These are phyloP conservation scores for Meandrina meandrites DNA, from an alignment of 92 coral and sea anemone genomes.

Conservation along the genomic window DNA sequence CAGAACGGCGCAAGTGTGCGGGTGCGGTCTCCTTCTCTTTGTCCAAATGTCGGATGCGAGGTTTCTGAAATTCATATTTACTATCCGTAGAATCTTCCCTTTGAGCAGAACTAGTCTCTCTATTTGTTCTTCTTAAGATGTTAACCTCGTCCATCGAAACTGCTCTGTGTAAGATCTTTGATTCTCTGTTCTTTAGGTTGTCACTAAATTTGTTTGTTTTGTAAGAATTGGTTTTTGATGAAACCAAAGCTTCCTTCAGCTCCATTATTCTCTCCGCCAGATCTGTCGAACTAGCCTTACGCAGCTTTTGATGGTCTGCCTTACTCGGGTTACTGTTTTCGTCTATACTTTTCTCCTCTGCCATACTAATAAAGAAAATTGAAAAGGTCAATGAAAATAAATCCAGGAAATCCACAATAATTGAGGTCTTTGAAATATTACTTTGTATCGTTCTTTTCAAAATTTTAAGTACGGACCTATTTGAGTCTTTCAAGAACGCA, in stretches of 20 bases:
- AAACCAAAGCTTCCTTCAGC: conserved; percentile 32
- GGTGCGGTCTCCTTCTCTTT: background rate
- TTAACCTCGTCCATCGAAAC: conserved; percentile 35
- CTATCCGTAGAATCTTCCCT: background rate
- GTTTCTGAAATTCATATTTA: conserved; percentile 4
- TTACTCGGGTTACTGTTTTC: background rate
- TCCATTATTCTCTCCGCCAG: conserved; percentile 43
- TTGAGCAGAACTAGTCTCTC: background rate
- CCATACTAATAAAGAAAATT: background rate
- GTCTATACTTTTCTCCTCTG: conserved; percentile 23
- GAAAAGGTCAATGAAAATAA: background rate
- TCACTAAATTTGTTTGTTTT: conserved; percentile 3
- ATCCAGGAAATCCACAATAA: background rate
- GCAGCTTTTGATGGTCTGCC: background rate
- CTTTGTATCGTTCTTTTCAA: background rate
- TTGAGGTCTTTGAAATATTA: background rate
- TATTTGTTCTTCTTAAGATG: background rate
- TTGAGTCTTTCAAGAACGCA: too few species aligned
- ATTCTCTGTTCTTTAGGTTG: background rate
- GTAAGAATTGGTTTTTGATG: background rate
- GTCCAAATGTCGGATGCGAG: background rate
- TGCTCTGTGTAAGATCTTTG: background rate
- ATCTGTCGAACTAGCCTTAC: conserved; percentile 17
- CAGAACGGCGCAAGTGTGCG: conserved; percentile 19
- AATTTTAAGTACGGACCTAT: too few species aligned